Conservation (phyloP, 2,888 invertebrate species). For the Harpagoxenus sublaevis region DNA sequence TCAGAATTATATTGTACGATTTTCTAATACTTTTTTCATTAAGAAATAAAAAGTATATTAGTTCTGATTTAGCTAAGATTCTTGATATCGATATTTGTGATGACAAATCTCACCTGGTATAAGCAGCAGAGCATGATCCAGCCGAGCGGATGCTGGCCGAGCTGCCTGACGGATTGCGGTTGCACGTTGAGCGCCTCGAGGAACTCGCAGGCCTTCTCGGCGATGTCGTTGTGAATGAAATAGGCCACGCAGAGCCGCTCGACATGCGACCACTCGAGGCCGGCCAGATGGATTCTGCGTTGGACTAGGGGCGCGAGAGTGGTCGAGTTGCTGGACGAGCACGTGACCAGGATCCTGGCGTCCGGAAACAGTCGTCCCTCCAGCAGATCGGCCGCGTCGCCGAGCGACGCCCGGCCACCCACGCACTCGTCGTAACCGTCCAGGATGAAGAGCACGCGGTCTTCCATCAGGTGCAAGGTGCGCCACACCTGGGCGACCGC, state of each 20-base stretch:
- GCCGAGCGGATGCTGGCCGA: conserved; percentile 87
- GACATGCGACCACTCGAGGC: conserved; percentile 87
- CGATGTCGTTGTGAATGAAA: conserved; percentile 86
- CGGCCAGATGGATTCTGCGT: conserved; percentile 86
- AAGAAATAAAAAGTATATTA: neutral
- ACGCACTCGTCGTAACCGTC: conserved; percentile 87
- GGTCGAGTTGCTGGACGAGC: conserved; percentile 85
- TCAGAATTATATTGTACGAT: neutral
- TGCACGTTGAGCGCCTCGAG: conserved; percentile 86
- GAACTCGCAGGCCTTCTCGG: conserved; percentile 84
- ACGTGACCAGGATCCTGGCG: conserved; percentile 87
- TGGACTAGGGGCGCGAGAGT: conserved; percentile 86
- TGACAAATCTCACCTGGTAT: conserved; percentile 85
- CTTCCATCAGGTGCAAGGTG: conserved; percentile 86
- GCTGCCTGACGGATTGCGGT: conserved; percentile 83
- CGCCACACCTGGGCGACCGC: conserved; percentile 86
- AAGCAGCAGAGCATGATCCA: conserved; percentile 87
- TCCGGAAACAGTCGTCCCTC: conserved; percentile 88
- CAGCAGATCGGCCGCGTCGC: conserved; percentile 87
- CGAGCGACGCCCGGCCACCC: conserved; percentile 84
- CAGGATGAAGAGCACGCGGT: conserved; percentile 87
- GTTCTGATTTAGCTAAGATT: neutral
- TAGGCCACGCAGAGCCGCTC: conserved; percentile 86
- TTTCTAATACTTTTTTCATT: neutral
- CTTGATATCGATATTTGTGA: neutral